These are phyloP conservation scores for Eupithecia vulgata DNA, from an alignment of 2,888 invertebrate species.

Conservation along the genomic window DNA sequence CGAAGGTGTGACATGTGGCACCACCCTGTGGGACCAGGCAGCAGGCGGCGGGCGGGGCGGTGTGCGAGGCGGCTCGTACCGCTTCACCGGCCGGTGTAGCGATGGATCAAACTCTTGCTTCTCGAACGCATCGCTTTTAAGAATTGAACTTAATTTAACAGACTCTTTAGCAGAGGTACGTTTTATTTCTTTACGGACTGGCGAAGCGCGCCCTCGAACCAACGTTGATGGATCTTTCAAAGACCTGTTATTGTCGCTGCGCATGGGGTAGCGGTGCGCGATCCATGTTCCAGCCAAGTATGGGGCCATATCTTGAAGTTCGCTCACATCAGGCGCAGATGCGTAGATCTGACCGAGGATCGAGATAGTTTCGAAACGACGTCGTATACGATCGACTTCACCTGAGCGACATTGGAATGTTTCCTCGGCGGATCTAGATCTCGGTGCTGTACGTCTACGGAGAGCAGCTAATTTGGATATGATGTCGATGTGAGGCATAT, in stretches of 20 bases:
- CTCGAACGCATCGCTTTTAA: conserved; percentile 82
- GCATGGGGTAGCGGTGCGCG: conserved; percentile 90
- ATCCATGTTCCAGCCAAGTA: conserved; percentile 92
- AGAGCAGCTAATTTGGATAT: conserved; percentile 92
- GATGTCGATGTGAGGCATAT: conserved; percentile 95
- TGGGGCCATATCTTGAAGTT: conserved; percentile 90
- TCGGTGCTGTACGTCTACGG: conserved; percentile 73
- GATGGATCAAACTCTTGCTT: conserved; percentile 89
- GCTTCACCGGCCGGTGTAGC: conserved; percentile 89
- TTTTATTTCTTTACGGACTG: conserved; percentile 76
- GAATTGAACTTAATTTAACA: conserved; percentile 78
- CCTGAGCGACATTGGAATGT: conserved; percentile 83
- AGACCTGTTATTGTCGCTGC: conserved; percentile 87
- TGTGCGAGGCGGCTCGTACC: conserved; percentile 88
- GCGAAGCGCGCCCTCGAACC: conserved; percentile 64
- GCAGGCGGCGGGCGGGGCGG: conserved; percentile 81
- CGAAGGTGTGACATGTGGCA: conserved; percentile 80
- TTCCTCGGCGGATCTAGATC: conserved; percentile 80
- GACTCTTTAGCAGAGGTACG: conserved; percentile 65
- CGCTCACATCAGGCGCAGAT: conserved; percentile 91
- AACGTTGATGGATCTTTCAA: conserved; percentile 73
- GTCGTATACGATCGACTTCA: conserved; percentile 89
- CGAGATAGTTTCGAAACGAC: conserved; percentile 89
- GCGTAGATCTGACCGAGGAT: conserved; percentile 91
- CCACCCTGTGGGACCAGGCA: conserved; percentile 72